Conservation (phyloP, 2,888 invertebrate species). For the Drosophila peninsularis region DNA sequence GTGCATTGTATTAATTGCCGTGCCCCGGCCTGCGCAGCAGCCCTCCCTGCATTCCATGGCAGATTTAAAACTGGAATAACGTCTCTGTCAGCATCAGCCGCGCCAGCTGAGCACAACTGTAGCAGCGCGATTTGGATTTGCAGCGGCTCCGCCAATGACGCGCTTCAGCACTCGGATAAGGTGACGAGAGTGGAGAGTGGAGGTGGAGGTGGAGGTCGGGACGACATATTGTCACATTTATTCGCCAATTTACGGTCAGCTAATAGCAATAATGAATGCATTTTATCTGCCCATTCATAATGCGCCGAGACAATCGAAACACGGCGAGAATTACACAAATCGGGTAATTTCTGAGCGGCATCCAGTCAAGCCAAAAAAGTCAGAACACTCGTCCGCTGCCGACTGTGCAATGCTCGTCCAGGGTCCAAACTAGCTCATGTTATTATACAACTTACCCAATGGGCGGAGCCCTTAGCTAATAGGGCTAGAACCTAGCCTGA, state of each 20-base stretch:
- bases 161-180: constrained; percentile 38
- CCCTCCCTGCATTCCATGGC: constrained; percentile 31
- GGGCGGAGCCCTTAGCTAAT: not conserved
- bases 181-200: no score
- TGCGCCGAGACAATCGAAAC: constrained; percentile 58
- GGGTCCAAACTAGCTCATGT: not conserved
- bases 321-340: constrained; percentile 57
- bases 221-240: constrained; percentile 69
- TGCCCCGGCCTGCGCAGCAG: not conserved
- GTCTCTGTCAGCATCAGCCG: constrained; percentile 54
- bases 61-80: constrained; percentile 80
- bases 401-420: not conserved
- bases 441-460: not conserved
- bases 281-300: constrained; percentile 81
- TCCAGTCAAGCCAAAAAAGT: constrained; percentile 12
- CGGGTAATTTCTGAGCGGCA: constrained; percentile 49
- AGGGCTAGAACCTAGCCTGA: no score
- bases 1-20: constrained; percentile 74
- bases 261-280: constrained; percentile 83
- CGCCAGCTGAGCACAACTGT: constrained; percentile 22
- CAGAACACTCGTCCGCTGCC: not conserved
- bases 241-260: constrained; percentile 80
- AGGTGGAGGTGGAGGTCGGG: constrained; percentile 15
- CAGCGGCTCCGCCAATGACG: constrained; percentile 48
- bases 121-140: constrained; percentile 8